Percentiles rank a stretch among this genome's conserved stretches.
phyloP scores from a whole-genome alignment of 2,797 vertebrate genomes.

The Triplophysa yarkandensis region DNA sequence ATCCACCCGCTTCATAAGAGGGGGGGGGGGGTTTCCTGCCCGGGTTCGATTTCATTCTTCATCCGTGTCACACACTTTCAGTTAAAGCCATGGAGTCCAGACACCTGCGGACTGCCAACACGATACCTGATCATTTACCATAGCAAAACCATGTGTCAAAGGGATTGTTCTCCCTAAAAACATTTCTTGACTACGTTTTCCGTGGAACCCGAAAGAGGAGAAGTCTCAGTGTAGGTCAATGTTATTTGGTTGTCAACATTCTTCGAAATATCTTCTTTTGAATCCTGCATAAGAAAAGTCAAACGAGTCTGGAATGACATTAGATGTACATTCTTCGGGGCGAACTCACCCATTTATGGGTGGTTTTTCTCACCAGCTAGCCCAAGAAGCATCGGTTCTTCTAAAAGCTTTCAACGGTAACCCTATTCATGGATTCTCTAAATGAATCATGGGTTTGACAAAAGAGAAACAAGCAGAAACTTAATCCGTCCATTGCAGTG shows the following conservation, averaged over 20 bases:
- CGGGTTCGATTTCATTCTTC: slow-evolving; percentile 23
- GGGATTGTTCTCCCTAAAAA: too few relatives aligned
- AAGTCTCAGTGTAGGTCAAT: too few relatives aligned
- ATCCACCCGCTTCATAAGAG: slow-evolving; percentile 41
- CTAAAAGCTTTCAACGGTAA: slow-evolving; percentile 47
- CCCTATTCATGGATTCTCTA: slow-evolving; percentile 53
- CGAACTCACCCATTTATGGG: background rate
- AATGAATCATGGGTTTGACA: slow-evolving; percentile 53
- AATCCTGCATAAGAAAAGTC: background rate
- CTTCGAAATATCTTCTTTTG: background rate
- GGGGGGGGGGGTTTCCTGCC: background rate
- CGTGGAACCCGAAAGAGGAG: too few relatives aligned
- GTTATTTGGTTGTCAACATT: too few relatives aligned
- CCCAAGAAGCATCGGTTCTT: slow-evolving; percentile 25
- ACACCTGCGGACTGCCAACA: background rate
- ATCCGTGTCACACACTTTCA: slow-evolving; percentile 3
- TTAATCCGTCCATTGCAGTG: slow-evolving; percentile 56
- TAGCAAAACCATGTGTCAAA: too few relatives aligned
- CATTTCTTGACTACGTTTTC: too few relatives aligned
- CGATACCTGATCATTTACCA: too few relatives aligned
- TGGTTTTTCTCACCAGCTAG: slow-evolving; percentile 45
- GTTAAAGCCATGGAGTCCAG: slow-evolving; percentile 3
- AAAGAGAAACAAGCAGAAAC: slow-evolving; percentile 56
- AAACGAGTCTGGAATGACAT: too few relatives aligned
- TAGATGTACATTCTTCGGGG: too few relatives aligned